Evolutionary conservation across 2,888 invertebrate genomes (phyloP), one percentile per base, ranked within the genome.

Genomic region (Flexamia atlantica): DNA sequence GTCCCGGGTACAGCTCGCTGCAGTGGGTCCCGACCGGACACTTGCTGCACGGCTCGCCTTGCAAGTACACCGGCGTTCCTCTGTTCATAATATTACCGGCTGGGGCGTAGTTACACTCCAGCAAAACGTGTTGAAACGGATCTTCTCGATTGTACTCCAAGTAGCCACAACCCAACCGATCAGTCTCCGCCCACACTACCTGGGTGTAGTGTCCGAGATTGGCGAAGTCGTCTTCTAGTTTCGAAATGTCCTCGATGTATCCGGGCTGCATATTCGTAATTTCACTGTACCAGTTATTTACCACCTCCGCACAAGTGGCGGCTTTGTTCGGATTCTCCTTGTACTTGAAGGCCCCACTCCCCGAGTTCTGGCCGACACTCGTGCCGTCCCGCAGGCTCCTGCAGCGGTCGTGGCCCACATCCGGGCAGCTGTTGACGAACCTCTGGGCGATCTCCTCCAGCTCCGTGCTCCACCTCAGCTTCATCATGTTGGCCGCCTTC

Each of bases 401-500:
- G 23, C 76, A 76, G 2, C 5, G 14, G 36, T 76, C 76, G 23
- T 76, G 23, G 2, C 10, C 40, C 5, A n/a, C 12, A 1, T 64
- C 14, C 28, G 0, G 5, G 20, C 53, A 53, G 20, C 4, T 4
- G 23, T 53, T 53, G 3, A 32, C 17, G 17, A 36, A 30, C 7
- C 76, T 42, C 50, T 76, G 76, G 0, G 76, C 76, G 23, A 76
- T 46, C 0, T 23, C 28, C 50, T 42, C 76, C 23, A 46, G 7
- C 50, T 76, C 76, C 20, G 2, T 7, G 50, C 50, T 17, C 76
- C 76, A 76, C n/a, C 9, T 28, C 3, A 76, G 30, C 17, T 76
- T 50, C 76, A 76, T 76, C 76, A 76, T 76, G n/a, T 76, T 46
- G 4, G 46, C 50, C n/a, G 76, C 46, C 5, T 5, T 2, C 9